Percentiles rank a stretch among this genome's conserved stretches.
Evolutionary conservation across 2,888 invertebrate genomes (phyloP).

Genomic region (Aphidoletes aphidimyza): DNA sequence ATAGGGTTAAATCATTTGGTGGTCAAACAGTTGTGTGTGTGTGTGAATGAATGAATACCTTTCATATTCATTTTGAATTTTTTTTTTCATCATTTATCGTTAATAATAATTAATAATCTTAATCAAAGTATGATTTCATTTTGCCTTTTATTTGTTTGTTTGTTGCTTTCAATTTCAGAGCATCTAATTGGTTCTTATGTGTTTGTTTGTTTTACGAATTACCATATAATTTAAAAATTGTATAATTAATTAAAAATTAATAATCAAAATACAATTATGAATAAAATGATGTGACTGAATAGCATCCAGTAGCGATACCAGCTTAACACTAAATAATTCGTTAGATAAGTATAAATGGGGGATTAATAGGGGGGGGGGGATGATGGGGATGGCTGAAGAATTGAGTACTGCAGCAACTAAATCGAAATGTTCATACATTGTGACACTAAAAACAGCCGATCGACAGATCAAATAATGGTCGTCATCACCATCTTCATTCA

Average conservation of each 20-base stretch:
- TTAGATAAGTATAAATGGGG: background rate
- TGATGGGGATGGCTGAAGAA: no score
- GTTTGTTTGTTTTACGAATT: background rate
- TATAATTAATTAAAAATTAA: background rate
- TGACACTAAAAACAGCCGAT: no score
- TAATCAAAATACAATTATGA: conserved; percentile 29
- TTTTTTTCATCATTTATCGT: background rate
- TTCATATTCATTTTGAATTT: background rate
- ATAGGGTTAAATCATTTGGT: conserved; percentile 24
- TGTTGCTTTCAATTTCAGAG: background rate
- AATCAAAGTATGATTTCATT: background rate
- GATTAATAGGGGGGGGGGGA: no score
- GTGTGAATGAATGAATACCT: no score
- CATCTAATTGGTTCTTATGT: conserved; percentile 13
- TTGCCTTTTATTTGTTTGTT: background rate
- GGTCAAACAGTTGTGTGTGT: conserved; percentile 41
- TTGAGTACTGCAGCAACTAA: no score
- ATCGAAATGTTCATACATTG: no score
- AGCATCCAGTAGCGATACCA: conserved; percentile 15
- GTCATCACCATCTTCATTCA: no score
- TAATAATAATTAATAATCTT: conserved; percentile 33
- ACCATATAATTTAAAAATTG: conserved; percentile 41
- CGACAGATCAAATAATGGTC: background rate
- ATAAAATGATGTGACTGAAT: conserved; percentile 48
- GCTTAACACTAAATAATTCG: conserved; percentile 38